phyloP scores from a whole-genome alignment of 2,797 vertebrate genomes.

The Furcifer pardalis region DNA sequence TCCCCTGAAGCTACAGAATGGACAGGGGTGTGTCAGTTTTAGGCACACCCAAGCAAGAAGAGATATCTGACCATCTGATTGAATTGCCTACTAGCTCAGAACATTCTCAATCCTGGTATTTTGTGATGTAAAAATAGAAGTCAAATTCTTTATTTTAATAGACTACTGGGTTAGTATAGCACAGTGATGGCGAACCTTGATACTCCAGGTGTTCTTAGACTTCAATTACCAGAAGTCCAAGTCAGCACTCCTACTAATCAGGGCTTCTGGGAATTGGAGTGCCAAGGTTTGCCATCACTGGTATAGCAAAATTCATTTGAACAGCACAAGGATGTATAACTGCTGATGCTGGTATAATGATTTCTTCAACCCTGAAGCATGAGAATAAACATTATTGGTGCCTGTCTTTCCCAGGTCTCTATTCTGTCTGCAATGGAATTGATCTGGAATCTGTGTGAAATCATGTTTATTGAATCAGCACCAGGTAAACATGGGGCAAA shows the following conservation, averaged over 20 bases:
- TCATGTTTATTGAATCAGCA: constrained; percentile 93
- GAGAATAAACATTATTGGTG: not conserved
- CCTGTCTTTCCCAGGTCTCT: constrained; percentile 80
- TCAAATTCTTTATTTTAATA: not conserved
- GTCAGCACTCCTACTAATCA: too few species aligned
- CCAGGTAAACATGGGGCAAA: constrained; percentile 79
- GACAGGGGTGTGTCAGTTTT: not conserved
- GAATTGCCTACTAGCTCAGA: not conserved
- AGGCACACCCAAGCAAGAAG: not conserved
- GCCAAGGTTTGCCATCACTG: too few species aligned
- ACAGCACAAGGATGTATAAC: not conserved
- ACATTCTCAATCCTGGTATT: not conserved
- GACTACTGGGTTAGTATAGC: not conserved
- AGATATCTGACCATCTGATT: not conserved
- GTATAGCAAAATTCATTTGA: not conserved
- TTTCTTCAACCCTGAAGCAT: not conserved
- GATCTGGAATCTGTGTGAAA: constrained; percentile 98
- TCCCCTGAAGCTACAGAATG: not conserved
- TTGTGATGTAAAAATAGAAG: not conserved
- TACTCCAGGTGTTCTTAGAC: too few species aligned
- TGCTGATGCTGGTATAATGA: not conserved
- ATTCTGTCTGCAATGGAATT: constrained; percentile 94
- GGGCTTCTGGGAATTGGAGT: too few species aligned
- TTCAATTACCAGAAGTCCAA: too few species aligned
- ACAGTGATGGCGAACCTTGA: too few species aligned